phyloP scores from a whole-genome alignment of 1,140 invertebrate species.

The Camponotus vicinus region DNA sequence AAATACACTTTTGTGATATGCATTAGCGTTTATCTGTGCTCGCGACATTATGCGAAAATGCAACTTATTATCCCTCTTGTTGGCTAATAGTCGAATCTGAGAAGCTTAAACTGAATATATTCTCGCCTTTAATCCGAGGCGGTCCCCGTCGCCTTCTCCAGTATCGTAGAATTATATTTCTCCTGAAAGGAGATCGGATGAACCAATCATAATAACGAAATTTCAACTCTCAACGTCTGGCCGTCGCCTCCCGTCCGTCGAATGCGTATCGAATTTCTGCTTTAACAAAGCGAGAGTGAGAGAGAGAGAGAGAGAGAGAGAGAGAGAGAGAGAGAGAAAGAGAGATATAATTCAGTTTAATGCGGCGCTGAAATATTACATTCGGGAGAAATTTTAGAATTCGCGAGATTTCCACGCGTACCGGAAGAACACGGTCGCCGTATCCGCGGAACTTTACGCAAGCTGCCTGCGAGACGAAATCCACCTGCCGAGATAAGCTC shows the following conservation, averaged over 20 bases:
- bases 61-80: conserved; percentile 34
- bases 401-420: conserved; percentile 6
- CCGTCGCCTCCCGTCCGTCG: neutral
- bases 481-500: conserved; percentile 63
- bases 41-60: conserved; percentile 17
- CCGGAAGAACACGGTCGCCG: neutral
- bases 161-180: conserved; percentile 54
- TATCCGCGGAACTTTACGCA: conserved; percentile 55
- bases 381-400: conserved; percentile 29
- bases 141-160: conserved; percentile 6
- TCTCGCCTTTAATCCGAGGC: conserved; percentile 35
- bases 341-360: conserved; percentile 52
- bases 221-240: conserved; percentile 37
- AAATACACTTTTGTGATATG: conserved; percentile 1
- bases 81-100: conserved; percentile 43
- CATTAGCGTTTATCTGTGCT: conserved; percentile 10
- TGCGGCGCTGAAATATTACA: conserved; percentile 6
- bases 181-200: conserved; percentile 58
- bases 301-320: neutral
- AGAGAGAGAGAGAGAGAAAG: neutral
- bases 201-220: conserved; percentile 64
- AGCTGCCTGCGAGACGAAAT: conserved; percentile 57
- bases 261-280: conserved; percentile 50
- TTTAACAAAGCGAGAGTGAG: neutral
- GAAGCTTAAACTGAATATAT: conserved; percentile 61